Base-by-base conservation (phyloP, 2,888 invertebrate species). In the Unio delphinus region DNA sequence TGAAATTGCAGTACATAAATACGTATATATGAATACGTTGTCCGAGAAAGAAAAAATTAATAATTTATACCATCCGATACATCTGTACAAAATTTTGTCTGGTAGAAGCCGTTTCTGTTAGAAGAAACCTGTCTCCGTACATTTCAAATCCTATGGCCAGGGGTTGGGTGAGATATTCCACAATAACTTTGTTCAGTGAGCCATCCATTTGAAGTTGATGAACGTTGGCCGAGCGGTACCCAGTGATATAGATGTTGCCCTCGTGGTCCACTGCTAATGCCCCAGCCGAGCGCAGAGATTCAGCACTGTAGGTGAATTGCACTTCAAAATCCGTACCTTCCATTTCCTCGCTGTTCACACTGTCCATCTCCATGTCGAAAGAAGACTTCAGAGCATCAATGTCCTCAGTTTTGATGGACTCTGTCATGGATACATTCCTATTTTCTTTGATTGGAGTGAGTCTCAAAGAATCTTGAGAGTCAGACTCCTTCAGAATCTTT, bases 191-290 rank as follows among this genome's bases (percentile, higher is more conserved):
- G 17, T 75, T 73, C 23, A 75, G 67, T 18, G 73, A 65, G 8
- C 77, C 77, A 56, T 75, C 77, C 54, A 69, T 74, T 15, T 74
- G 73, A 28, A 77, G 68, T 55, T 77, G 77, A 61, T 77, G 77
- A 11, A 77, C 62, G 60, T 77, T 77, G 3, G 73, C 55, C 0
- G 77, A 77, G 23, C 77, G 63, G 28, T 77, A 77, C 23, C 77
- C 77, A 2, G 75, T 66, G 28, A 77, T 72, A 58, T 77, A 77
- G 58, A 77, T 75, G 68, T 77, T 77, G 15, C 77, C 77, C 60
- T 77, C 75, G 67, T 77, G 75, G 63, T 77, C 77, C 8, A 72
- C 73, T 4, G 75, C 73, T 1, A 77, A 66, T n/a, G 75, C 77
- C 7, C 77, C 77, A 30, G 77, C 77, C 5, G 77, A 77, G 56